phyloP scores from a whole-genome alignment of 2,888 invertebrate species.

The Apomyelois bistriatella region DNA sequence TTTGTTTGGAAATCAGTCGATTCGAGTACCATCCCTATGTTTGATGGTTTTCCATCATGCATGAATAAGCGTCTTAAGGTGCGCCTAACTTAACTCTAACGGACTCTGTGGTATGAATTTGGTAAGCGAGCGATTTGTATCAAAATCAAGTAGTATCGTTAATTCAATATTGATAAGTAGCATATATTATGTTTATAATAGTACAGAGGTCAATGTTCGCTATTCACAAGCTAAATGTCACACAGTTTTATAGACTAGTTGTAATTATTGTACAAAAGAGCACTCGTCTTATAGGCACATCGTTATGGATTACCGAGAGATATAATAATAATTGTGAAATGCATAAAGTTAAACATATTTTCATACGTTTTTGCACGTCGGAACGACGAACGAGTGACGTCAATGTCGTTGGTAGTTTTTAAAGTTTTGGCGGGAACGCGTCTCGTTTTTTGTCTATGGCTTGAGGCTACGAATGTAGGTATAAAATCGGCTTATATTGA shows the following conservation, averaged over 20 bases:
- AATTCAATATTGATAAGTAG: too few species aligned
- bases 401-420: conserved; percentile 49
- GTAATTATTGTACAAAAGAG: conserved; percentile 72
- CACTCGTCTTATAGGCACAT: conserved; percentile 73
- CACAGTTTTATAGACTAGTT: conserved; percentile 36
- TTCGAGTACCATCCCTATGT: too few species aligned
- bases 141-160: too few species aligned
- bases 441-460: conserved; percentile 21
- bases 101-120: too few species aligned
- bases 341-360: conserved; percentile 74
- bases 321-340: conserved; percentile 65
- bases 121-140: too few species aligned
- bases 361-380: conserved; percentile 78
- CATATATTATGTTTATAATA: background rate
- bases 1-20: too few species aligned
- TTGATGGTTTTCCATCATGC: too few species aligned
- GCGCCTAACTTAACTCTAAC: too few species aligned
- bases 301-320: conserved; percentile 70
- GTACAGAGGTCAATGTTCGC: background rate
- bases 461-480: too few species aligned
- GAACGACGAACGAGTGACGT: conserved; percentile 47
- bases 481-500: too few species aligned
- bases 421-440: conserved; percentile 47
- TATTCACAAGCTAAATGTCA: background rate
- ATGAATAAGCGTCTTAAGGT: too few species aligned